phyloP scores from a whole-genome alignment of 1,140 invertebrate species.

The Ostrea edulis region DNA sequence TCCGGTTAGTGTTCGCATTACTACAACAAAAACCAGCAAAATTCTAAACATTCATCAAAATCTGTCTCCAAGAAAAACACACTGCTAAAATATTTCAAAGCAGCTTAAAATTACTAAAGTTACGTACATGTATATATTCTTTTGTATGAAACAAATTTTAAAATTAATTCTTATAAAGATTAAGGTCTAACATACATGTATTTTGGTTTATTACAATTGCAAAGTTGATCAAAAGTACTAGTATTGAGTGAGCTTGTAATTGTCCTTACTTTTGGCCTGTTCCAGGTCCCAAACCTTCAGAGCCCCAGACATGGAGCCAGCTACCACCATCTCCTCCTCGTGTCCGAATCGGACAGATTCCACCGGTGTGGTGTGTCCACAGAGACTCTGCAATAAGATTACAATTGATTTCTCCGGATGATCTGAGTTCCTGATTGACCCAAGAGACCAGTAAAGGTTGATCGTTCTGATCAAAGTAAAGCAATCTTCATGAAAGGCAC shows the following conservation, averaged over 20 bases:
- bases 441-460: no score
- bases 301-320: conserved; percentile 94
- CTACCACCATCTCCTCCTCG: conserved; percentile 96
- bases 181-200: no score
- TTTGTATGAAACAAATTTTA: no score
- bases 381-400: conserved; percentile 87
- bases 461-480: no score
- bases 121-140: no score
- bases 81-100: background rate
- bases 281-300: conserved; percentile 98
- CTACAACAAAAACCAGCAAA: conserved; percentile 68
- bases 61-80: background rate
- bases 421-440: no score
- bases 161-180: no score
- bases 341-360: conserved; percentile 97
- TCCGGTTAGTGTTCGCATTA: conserved; percentile 93
- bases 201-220: background rate
- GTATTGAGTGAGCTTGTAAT: background rate
- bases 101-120: no score
- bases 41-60: background rate
- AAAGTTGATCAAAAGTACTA: background rate
- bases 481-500: no score
- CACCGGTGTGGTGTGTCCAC: conserved; percentile 93
- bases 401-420: background rate
- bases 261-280: conserved; percentile 86